Base-by-base conservation (phyloP, 2,797 vertebrate genomes). In the Periophthalmus magnuspinnatus region DNA sequence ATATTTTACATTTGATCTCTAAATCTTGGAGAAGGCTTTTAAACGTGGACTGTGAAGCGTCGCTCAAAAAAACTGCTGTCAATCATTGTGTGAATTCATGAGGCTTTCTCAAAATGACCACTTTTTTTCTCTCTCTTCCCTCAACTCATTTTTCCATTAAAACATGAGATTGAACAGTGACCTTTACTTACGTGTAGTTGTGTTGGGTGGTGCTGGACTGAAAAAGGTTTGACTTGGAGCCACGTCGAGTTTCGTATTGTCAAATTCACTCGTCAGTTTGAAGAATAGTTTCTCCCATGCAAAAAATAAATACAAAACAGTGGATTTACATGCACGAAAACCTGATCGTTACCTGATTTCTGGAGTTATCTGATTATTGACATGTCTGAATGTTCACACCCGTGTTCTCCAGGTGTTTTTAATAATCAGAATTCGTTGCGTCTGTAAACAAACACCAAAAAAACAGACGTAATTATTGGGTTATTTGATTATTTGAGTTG, bases 31-130 rank as follows among this genome's bases (percentile, higher is more conserved):
- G 88, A 88, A 90, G 85, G 90, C 82, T 87, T 91, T 89, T 82
- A 90, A 89, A 88, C 75, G 81, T 85, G 84, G 86, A 89, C 84
- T 86, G 82, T 78, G 86, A 84, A 82, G 76, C 86, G 81, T 79
- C 75, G 89, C 86, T 85, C 85, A 85, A 87, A 85, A n/a, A 82
- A 80, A 77, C 83, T 63, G 84, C 87, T 84, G 85, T 88, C 86
- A 86, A 72, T 90, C 86, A 88, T 92, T 89, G 80, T 92, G 91
- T 92, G 89, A 88, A 90, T 91, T 88, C 86, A 91, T 90, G 71
- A 70, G 50, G 82, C 86, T 89, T 89, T 89, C 86, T 82, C 79
- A 73, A 87, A 80, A 87, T 83, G 64, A 75, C 84, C 76, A 56
- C 59, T 84, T 88, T 87, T 87, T 86, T 80, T 45, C 77, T 86